Base-by-base conservation (phyloP, 1,140 invertebrate species). In the Cydia pomonella region DNA sequence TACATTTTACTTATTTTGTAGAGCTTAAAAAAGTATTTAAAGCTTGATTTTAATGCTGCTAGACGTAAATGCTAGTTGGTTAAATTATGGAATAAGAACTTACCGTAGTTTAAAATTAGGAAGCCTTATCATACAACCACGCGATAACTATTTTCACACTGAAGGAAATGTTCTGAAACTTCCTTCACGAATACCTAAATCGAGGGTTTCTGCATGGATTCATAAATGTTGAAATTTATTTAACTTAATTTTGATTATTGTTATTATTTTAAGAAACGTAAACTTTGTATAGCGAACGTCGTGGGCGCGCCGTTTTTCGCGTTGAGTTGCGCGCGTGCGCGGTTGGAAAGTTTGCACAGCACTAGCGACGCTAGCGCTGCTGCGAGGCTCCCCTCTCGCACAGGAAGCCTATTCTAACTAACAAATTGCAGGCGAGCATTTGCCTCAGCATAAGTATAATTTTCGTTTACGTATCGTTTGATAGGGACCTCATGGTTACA, bases 81-180 rank as follows among this genome's bases (percentile, higher is more conserved):
- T 23, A 59, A 59, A 23, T 3, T 59, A 59, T n/a, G 21, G 21
- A 59, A 59, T 23, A 59, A 59, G 23, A 27, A 75, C 83, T 82
- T 74, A 85, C 85, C 80, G 74, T 77, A 81, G 74, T 78, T 76
- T 71, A 47, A 77, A 82, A 80, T 79, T 77, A 73, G 76, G 78
- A 80, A 80, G 75, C 76, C 82, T 81, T 82, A 83, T 84, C 78
- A 78, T 64, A 73, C 79, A 80, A 77, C 64, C n/a, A 18, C 13
- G 25, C 64, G 29, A 69, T 69, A 69, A 69, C 64, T 38, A 33
- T 38, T 33, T 38, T 69, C 27, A 33, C 27, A 69, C 64, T 38
- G 64, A 38, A 69, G 27, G 64, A 69, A 69, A 69, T 69, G 27
- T 69, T 69, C 64, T 69, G n/a, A 21, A 33, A 69, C 18, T 69